Percentiles rank a stretch among this genome's conserved stretches.
phyloP scores from a whole-genome alignment of 2,797 vertebrate genomes.

The Tenualosa thibaudeaui region DNA sequence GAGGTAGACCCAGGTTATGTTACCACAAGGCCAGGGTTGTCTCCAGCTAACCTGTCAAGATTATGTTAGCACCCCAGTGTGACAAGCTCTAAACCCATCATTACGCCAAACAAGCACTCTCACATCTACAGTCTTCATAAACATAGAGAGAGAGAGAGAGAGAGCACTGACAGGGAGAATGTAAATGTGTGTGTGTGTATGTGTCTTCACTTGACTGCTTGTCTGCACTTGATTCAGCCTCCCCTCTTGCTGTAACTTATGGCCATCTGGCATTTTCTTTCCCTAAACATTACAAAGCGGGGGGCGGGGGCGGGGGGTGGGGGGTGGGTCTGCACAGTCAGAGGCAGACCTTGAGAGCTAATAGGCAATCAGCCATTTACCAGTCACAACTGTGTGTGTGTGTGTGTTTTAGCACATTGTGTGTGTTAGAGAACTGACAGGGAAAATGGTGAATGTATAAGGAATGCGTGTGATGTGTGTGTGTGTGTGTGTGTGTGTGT shows the following conservation, averaged over 20 bases:
- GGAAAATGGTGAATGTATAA: too few species aligned
- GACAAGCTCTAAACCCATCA: too few species aligned
- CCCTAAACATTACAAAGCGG: neutral
- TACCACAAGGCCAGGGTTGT: too few species aligned
- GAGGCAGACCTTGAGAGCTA: neutral
- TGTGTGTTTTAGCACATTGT: too few species aligned
- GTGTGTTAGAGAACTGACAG: too few species aligned
- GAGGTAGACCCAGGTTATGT: too few species aligned
- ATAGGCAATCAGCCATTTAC: slow-evolving; percentile 2
- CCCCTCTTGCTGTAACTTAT: neutral
- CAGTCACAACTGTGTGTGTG: too few species aligned
- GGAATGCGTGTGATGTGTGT: too few species aligned
- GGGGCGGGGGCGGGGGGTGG: too few species aligned
- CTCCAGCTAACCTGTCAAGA: too few species aligned
- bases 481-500: neutral
- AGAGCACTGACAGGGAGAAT: too few species aligned
- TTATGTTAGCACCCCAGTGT: too few species aligned
- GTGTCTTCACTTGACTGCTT: neutral
- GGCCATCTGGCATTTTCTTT: neutral
- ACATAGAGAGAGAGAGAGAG: neutral
- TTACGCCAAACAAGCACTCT: neutral
- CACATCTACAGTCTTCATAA: neutral
- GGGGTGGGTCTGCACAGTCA: neutral
- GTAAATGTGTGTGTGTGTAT: neutral
- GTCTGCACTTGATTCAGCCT: neutral